Base-by-base conservation (phyloP, 2,797 vertebrate genomes). In the Poecilia velifera region DNA sequence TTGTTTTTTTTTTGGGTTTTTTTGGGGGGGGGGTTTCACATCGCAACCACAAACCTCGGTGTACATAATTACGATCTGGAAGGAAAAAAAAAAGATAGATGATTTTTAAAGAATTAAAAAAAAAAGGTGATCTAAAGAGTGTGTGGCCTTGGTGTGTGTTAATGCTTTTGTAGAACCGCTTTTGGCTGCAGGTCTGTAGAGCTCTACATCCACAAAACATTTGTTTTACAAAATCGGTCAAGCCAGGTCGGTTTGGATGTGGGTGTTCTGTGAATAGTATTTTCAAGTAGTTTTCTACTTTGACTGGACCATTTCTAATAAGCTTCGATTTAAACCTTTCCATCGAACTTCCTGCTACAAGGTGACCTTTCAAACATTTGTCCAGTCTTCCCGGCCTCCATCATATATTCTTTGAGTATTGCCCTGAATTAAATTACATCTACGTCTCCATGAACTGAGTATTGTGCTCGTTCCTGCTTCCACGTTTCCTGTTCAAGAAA, bases 221-320 rank as follows among this genome's bases (percentile, higher is more conserved):
- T 68, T 68, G 20, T 39, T 66, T 12, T 41, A 7, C 22, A 70
- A 2, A 41, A 70, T 41, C 12, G 0, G 39, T 70, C 66, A 39
- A 68, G 64, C 64, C 20, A 36, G 12, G 64, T 39, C 10, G 25
- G 22, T 43, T 70, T 76, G 73, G 72, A 68, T 36, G 59, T 62
- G 1, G 12, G 7, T 39, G 4, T 7, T 53, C 22, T 55, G 9
- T n/a, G 4, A 39, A n/a, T 22, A 28, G 22, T 25, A 4, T n/a
- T 74, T 43, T 22, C 36, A 8, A 45, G 36, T 64, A 64, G 59
- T 6, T 64, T 28, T 62, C 1, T 62, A 6, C 36, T 9, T 41
- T 68, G 64, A 39, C 36, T 41, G 20, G 34, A 22, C 64, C 18
- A 22, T 3, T 39, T 39, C 34, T 66, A 39, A 66, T 36, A 20